Percentiles rank a stretch among this genome's conserved stretches.
phyloP scores from a whole-genome alignment of 2,888 invertebrate species.

The Melitaea athalia region DNA sequence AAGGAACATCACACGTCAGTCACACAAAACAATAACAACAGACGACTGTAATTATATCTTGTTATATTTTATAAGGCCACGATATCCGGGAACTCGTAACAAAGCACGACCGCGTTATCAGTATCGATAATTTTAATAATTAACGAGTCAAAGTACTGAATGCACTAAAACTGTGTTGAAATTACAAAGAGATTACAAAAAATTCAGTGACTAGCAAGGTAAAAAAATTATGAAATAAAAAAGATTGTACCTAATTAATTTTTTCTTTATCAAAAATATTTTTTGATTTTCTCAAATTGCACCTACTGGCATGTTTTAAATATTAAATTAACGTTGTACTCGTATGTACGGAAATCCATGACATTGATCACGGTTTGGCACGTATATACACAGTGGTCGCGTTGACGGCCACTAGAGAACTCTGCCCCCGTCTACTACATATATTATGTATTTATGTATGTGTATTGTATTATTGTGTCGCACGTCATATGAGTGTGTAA shows the following conservation, averaged over 20 bases:
- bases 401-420: constrained; percentile 51
- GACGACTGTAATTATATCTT: constrained; percentile 19
- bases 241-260: no score
- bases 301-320: background rate
- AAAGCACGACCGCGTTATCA: constrained; percentile 34
- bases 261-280: no score
- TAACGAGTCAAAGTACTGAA: constrained; percentile 54
- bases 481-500: background rate
- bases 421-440: constrained; percentile 52
- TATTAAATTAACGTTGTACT: background rate
- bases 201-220: background rate
- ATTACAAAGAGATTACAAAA: background rate
- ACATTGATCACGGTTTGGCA: constrained; percentile 43
- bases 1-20: background rate
- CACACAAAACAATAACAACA: background rate
- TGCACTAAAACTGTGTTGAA: constrained; percentile 25
- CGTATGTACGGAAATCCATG: constrained; percentile 10
- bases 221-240: background rate
- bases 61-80: constrained; percentile 21
- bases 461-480: background rate
- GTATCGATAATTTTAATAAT: constrained; percentile 51
- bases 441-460: constrained; percentile 9
- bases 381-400: constrained; percentile 55
- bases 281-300: no score
- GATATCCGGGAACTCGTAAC: constrained; percentile 29